A percentile compares a stretch with the other conserved stretches of the same genome.
phyloP scores from a whole-genome alignment of 2,888 invertebrate species.

The Rhamnusium bicolor region DNA sequence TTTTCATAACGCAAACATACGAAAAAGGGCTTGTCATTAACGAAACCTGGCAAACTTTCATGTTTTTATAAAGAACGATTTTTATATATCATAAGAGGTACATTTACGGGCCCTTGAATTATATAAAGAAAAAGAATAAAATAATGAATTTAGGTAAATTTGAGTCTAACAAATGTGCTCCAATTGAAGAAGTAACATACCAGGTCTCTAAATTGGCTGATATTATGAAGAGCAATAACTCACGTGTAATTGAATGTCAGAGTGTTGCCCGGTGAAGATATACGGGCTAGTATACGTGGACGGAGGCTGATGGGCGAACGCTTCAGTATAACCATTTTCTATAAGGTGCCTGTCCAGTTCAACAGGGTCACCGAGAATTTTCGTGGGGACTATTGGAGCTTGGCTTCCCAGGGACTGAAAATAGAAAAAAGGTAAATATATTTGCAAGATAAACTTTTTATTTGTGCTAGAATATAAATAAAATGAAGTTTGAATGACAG shows the following conservation, averaged over 20 bases:
- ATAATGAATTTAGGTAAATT: background rate
- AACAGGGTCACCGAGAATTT: slow-evolving; percentile 87
- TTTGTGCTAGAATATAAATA: too few relatives aligned
- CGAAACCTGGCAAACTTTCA: background rate
- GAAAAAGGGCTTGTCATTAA: background rate
- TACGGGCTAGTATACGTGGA: slow-evolving; percentile 68
- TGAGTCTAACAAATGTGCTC: background rate
- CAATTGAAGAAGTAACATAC: background rate
- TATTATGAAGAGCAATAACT: slow-evolving; percentile 57
- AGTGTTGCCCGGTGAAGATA: slow-evolving; percentile 71
- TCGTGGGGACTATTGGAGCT: slow-evolving; percentile 89
- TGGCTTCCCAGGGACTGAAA: slow-evolving; percentile 79
- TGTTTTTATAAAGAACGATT: background rate
- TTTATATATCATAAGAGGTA: background rate
- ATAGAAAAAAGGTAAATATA: background rate
- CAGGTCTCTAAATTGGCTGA: background rate
- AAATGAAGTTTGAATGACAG: too few relatives aligned
- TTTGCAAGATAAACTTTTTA: too few relatives aligned
- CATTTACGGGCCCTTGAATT: background rate
- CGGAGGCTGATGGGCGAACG: slow-evolving; percentile 68
- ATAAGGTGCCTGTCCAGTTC: slow-evolving; percentile 84
- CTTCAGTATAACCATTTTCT: slow-evolving; percentile 76
- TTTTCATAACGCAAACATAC: too few relatives aligned
- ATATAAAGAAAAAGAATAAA: background rate
- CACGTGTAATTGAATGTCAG: slow-evolving; percentile 73